These are phyloP conservation scores for Amblyopsis rosae DNA, from an alignment of 2,113 vertebrate species.

Conservation along the genomic window DNA sequence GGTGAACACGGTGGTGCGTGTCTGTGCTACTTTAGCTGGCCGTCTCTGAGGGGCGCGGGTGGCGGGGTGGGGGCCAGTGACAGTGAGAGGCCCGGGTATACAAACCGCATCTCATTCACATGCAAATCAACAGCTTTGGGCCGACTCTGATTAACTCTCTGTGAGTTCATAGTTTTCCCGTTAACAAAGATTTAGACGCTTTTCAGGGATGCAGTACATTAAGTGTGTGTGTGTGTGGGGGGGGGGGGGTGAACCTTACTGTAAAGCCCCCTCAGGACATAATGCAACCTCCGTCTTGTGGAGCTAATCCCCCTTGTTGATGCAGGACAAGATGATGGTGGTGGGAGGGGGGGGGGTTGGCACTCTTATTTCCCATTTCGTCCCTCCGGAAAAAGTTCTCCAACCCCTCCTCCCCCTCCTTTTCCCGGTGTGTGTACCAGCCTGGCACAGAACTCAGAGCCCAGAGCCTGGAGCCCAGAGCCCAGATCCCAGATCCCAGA, in stretches of 20 bases:
- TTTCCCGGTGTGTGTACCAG: too few relatives aligned
- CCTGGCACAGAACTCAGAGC: too few relatives aligned
- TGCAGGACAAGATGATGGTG: slow-evolving; percentile 54
- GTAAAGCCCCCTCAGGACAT: slow-evolving; percentile 87
- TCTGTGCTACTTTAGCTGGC: too few relatives aligned
- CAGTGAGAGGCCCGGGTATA: slow-evolving; percentile 72
- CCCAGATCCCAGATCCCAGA: too few relatives aligned
- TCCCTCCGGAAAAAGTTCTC: too few relatives aligned
- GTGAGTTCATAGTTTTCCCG: slow-evolving; percentile 96
- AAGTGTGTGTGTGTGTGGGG: slow-evolving; percentile 38
- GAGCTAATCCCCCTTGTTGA: slow-evolving; percentile 84
- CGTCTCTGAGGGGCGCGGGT: slow-evolving; percentile 26
- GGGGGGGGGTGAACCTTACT: slow-evolving; percentile 72
- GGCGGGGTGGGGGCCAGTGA: slow-evolving; percentile 61
- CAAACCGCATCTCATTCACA: slow-evolving; percentile 87
- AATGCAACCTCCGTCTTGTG: slow-evolving; percentile 83
- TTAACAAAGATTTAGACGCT: slow-evolving; percentile 90
- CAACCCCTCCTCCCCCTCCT: too few relatives aligned
- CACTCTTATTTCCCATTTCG: too few relatives aligned
- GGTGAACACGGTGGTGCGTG: too few relatives aligned
- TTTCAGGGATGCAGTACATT: slow-evolving; percentile 85
- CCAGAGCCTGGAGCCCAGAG: too few relatives aligned
- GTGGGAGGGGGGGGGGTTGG: slow-evolving; percentile 35
- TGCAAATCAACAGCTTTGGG: slow-evolving; percentile 90
- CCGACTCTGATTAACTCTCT: slow-evolving; percentile 97